Evolutionary conservation across 2,888 invertebrate genomes (phyloP).

Genomic region (Cheiracanthium punctorium): DNA sequence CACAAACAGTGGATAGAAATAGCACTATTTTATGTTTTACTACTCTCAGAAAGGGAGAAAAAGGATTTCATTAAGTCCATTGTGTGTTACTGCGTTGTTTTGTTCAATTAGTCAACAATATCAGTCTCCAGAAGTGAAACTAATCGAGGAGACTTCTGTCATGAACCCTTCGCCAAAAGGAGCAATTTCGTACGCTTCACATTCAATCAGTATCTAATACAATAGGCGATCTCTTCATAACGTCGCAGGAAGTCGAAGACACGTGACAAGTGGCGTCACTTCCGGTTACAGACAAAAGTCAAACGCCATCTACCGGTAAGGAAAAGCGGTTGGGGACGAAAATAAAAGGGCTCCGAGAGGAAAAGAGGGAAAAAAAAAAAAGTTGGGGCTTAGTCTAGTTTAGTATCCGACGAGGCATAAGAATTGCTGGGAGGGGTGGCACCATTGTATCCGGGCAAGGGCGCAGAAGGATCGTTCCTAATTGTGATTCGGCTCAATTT

Average conservation of each 20-base stretch:
- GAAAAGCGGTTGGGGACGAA: neutral
- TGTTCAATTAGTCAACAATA: no score
- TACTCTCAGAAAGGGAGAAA: no score
- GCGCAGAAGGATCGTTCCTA: conserved; percentile 40
- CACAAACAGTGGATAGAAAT: no score
- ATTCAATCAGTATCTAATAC: neutral
- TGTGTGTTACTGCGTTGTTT: no score
- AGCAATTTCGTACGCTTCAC: conserved; percentile 13
- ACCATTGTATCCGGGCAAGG: conserved; percentile 35
- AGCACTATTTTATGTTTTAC: no score
- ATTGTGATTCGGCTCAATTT: conserved; percentile 64
- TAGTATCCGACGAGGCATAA: conserved; percentile 36
- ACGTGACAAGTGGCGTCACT: conserved; percentile 68
- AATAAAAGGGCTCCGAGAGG: conserved; percentile 1
- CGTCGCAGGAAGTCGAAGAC: conserved; percentile 56
- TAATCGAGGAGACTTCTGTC: no score
- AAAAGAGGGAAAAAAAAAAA: conserved; percentile 17
- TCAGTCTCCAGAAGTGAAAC: no score
- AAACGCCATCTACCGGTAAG: conserved; percentile 66
- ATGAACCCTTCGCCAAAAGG: no score
- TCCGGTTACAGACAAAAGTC: conserved; percentile 66
- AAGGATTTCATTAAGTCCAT: no score
- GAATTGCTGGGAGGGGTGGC: conserved; percentile 29
- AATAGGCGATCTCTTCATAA: conserved; percentile 2
- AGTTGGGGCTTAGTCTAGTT: conserved; percentile 9